A percentile compares a stretch with the other conserved stretches of the same genome.
These are phyloP conservation scores for Phaenicophaeus curvirostris DNA, from an alignment of 2,797 vertebrate genomes.

Conservation along the genomic window DNA sequence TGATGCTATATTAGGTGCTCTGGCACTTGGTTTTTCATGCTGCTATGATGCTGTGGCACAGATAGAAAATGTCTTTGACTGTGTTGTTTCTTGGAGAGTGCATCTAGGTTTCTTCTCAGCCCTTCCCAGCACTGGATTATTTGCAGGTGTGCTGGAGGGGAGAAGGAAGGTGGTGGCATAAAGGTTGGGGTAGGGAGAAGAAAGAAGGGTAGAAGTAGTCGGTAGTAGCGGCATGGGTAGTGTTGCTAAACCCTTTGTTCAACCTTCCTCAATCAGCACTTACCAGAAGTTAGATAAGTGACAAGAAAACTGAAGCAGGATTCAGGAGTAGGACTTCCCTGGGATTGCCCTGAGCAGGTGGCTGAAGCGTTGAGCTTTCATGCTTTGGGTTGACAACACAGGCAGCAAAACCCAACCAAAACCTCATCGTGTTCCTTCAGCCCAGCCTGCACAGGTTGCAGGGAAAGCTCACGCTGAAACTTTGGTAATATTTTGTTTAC, in stretches of 20 bases:
- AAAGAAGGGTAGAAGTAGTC: not conserved
- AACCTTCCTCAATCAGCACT: fast-evolving
- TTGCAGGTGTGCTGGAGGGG: not conserved
- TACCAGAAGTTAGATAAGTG: not conserved
- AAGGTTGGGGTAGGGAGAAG: fast-evolving
- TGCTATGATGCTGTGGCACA: fast-evolving
- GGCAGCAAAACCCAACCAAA: not conserved
- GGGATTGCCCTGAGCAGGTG: fast-evolving
- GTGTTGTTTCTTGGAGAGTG: no score
- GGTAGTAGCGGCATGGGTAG: not conserved
- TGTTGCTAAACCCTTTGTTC: not conserved
- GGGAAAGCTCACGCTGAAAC: not conserved
- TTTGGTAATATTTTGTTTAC: not conserved
- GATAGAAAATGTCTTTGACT: not conserved
- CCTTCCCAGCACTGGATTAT: fast-evolving
- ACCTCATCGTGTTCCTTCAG: fast-evolving
- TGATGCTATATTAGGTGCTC: not conserved
- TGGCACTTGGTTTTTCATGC: fast-evolving
- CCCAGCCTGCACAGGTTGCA: not conserved
- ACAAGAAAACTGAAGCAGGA: not conserved
- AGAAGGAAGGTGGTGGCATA: not conserved
- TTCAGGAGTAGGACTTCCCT: not conserved
- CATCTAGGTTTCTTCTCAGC: not conserved
- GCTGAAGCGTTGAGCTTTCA: fast-evolving
- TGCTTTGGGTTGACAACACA: not conserved